Evolutionary conservation across 2,113 vertebrate genomes (phyloP).

Genomic region (Mystacornis crossleyi): DNA sequence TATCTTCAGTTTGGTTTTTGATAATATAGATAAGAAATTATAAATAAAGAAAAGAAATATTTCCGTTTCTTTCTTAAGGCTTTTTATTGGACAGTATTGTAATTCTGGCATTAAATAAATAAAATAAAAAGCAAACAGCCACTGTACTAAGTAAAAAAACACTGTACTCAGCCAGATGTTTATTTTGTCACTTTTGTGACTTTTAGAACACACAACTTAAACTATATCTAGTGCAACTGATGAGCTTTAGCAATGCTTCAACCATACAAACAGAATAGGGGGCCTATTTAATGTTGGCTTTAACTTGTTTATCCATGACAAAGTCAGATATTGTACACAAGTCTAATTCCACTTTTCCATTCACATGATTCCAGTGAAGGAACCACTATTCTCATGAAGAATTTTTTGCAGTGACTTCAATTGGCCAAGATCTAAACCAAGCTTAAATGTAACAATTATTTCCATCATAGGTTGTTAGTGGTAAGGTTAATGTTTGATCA

Average conservation of each 20-base stretch:
- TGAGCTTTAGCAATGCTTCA: neutral
- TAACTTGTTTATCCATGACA: neutral
- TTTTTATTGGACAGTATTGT: neutral
- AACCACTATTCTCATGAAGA: neutral
- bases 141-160: neutral
- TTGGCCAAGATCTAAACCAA: neutral
- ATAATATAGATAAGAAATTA: neutral
- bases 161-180: neutral
- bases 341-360: neutral
- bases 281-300: neutral
- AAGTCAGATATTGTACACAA: neutral
- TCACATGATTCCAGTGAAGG: neutral
- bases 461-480: neutral
- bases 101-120: neutral
- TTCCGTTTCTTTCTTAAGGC: neutral
- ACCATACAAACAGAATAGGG: neutral
- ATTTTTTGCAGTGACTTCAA: neutral
- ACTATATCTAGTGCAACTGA: neutral
- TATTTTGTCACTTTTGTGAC: neutral
- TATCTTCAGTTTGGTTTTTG: neutral
- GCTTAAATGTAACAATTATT: neutral
- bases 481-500: neutral
- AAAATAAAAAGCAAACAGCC: neutral
- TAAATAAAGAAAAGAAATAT: neutral
- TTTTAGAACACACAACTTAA: neutral